Evolutionary conservation across 2,888 invertebrate species (phyloP).

Genomic region (Drosophila multiciliata): DNA sequence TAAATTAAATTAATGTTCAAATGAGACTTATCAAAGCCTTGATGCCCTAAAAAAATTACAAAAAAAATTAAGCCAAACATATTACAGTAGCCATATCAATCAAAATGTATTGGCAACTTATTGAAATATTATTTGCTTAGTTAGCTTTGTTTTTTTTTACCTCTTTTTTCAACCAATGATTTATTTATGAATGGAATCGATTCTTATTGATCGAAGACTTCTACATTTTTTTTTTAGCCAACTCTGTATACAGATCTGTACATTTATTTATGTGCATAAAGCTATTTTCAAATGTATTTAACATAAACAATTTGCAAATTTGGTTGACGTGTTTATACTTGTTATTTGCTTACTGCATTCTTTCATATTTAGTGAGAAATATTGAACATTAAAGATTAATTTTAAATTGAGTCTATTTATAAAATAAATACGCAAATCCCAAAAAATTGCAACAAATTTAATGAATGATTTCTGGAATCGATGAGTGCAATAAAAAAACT

Average conservation of each 20-base stretch:
- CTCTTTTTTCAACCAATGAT: background rate
- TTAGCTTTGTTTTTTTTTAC: background rate
- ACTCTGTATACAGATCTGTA: background rate
- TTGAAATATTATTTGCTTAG: background rate
- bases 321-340: constrained; percentile 19
- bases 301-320: constrained; percentile 14
- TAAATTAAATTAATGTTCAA: constrained; percentile 1
- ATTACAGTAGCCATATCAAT: background rate
- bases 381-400: constrained; percentile 38
- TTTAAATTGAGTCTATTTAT: constrained; percentile 38
- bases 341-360: constrained; percentile 33
- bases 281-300: background rate
- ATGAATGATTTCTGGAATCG: background rate
- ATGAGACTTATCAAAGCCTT: constrained; percentile 12
- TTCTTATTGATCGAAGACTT: background rate
- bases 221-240: background rate
- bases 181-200: background rate
- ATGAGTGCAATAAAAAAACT: background rate
- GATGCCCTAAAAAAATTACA: background rate
- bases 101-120: background rate
- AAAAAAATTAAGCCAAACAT: background rate
- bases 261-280: background rate
- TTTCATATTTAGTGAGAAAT: constrained; percentile 16
- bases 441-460: constrained; percentile 11
- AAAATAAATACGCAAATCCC: constrained; percentile 24